Conservation (phyloP, 2,113 vertebrate genomes). For the Pluvialis apricaria region DNA sequence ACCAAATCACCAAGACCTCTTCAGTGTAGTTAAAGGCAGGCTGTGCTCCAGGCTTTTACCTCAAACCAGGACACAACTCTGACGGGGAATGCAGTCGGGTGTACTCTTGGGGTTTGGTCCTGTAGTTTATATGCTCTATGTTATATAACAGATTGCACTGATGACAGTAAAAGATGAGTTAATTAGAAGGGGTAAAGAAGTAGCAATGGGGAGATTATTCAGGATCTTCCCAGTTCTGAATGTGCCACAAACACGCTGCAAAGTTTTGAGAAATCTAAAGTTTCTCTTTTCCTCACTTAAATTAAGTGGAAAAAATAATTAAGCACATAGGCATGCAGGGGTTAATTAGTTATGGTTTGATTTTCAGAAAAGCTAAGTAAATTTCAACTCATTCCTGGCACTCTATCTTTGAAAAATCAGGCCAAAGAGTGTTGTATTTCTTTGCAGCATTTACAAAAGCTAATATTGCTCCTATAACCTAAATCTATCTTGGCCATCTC, state of each 20-base stretch:
- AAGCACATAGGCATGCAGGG: background rate
- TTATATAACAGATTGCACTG: background rate
- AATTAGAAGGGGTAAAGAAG: background rate
- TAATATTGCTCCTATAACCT: background rate
- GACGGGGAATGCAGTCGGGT: background rate
- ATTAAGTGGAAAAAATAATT: background rate
- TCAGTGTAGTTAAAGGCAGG: conserved; percentile 52
- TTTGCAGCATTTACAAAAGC: background rate
- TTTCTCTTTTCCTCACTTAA: background rate
- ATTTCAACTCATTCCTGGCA: background rate
- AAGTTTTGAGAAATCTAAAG: background rate
- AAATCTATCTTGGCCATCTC: background rate
- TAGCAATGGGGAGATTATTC: background rate
- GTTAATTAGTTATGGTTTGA: background rate
- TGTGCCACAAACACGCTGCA: background rate
- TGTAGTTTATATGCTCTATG: background rate
- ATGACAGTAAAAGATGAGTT: background rate
- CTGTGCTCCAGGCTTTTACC: background rate
- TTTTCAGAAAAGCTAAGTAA: background rate
- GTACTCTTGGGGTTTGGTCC: background rate
- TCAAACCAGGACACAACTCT: no score
- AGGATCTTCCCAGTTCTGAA: background rate
- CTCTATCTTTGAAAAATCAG: background rate
- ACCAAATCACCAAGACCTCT: conserved; percentile 12
- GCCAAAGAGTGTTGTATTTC: background rate